These are phyloP conservation scores for Zaprionus camerounensis DNA, from an alignment of 1,140 invertebrate species.

Conservation along the genomic window DNA sequence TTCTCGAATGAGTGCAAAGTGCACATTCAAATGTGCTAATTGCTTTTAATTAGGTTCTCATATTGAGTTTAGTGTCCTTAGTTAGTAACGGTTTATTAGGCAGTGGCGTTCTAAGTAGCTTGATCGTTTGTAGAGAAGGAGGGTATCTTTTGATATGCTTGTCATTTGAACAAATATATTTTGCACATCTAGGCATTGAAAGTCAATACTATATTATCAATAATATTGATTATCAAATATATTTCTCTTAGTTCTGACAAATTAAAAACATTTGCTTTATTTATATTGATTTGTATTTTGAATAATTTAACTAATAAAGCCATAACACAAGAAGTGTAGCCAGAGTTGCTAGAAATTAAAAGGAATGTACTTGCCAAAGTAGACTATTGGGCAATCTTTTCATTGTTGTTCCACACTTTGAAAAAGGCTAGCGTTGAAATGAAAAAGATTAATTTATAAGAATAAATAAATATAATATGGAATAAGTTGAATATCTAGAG, in stretches of 20 bases:
- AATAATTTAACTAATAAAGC: background rate
- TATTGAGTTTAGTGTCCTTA: conserved; percentile 29
- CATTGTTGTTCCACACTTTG: too few species aligned
- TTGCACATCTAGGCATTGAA: background rate
- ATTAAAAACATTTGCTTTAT: background rate
- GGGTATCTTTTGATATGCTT: background rate
- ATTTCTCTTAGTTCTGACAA: background rate
- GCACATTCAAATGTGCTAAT: conserved; percentile 51
- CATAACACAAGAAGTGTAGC: too few species aligned
- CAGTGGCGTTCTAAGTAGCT: background rate
- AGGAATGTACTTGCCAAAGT: too few species aligned
- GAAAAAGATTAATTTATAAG: too few species aligned
- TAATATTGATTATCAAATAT: too few species aligned
- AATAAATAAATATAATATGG: too few species aligned
- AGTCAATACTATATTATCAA: background rate
- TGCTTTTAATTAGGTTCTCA: conserved; percentile 61
- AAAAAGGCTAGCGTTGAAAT: too few species aligned
- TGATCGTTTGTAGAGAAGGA: background rate
- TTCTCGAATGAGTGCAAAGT: conserved; percentile 70
- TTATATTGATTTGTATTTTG: background rate
- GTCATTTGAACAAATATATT: background rate
- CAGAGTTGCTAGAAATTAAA: too few species aligned
- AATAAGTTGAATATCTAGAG: too few species aligned
- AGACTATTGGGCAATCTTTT: too few species aligned
- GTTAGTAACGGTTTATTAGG: conserved; percentile 29